Base-by-base conservation (phyloP, 2,113 vertebrate species). In the Arvicanthis niloticus region DNA sequence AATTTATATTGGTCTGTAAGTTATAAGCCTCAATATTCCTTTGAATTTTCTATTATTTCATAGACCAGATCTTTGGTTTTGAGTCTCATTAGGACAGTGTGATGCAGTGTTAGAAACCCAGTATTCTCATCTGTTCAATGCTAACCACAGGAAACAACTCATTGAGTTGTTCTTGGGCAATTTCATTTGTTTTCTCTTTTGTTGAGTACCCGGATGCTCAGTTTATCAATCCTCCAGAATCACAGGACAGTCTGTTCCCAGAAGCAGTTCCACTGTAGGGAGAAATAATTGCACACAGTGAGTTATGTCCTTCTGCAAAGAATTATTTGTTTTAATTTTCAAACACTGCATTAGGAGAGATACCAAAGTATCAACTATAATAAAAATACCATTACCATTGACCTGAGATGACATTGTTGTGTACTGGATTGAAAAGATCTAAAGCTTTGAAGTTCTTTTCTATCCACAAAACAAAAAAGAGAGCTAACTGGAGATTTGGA, bases 371-470 rank as follows among this genome's bases (percentile, higher is more conserved):
- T 68, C 42, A 81, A 42, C 0, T 40, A 45, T 2, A 82, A 24
- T 82, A 42, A 51, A 62, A 42, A 37, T 67, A 16, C 76, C 42
- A 34, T n/a, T 82, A 81, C 53, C 15, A 11, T 53, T 88, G 37
- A n/a, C 37, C 31, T 65, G 26, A 60, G 73, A n/a, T 73, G 31
- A 58, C 6, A 80, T 60, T 82, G 37, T 58, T 91, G 21, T 86
- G 15, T 70, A n/a, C 12, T 45, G 5, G 15, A 1, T 53, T 97
- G 78, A 31, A 81, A 95, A 76, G 48, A 94, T 60, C 16, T 88
- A 40, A 92, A 45, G 11, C 29, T 87, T 53, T 87, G 86, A 77
- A 56, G 62, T 7, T 60, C 42, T 92, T 96, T 95, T 78, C n/a
- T 4, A 84, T 48, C n/a, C 6, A 45, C 78, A 94, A 92, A 68